Evolutionary conservation across 2,113 vertebrate genomes (phyloP).

Genomic region (Tachysurus vachellii): DNA sequence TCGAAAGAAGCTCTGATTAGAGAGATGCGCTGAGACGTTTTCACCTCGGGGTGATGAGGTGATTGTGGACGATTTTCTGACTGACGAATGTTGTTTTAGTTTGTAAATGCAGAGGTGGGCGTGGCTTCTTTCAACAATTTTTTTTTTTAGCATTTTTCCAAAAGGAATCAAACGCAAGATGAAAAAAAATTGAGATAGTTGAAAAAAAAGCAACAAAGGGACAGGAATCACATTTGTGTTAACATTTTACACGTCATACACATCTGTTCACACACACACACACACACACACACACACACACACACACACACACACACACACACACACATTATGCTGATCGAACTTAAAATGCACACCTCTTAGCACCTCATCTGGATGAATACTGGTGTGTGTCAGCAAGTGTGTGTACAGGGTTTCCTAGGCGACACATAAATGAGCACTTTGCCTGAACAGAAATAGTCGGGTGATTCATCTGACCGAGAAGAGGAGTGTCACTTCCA

Average conservation of each 20-base stretch:
- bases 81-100: neutral
- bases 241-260: neutral
- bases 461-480: slow-evolving; percentile 38
- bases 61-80: neutral
- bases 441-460: slow-evolving; percentile 48
- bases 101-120: neutral
- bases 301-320: neutral
- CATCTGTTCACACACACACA: neutral
- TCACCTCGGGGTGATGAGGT: neutral
- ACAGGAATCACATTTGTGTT: neutral
- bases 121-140: too few relatives aligned
- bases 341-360: neutral
- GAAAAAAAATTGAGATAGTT: too few relatives aligned
- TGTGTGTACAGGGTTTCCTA: slow-evolving; percentile 37
- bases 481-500: slow-evolving; percentile 7
- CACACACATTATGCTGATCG: neutral
- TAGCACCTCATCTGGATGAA: neutral
- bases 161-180: neutral
- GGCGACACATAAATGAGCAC: slow-evolving; percentile 45
- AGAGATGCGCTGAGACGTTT: too few relatives aligned
- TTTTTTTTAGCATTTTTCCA: neutral
- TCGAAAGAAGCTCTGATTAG: too few relatives aligned
- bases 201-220: neutral
- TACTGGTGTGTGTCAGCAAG: slow-evolving; percentile 18
- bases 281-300: neutral